Evolutionary conservation across 2,888 invertebrate species (phyloP).

Genomic region (Prosopocoilus inquinatus): DNA sequence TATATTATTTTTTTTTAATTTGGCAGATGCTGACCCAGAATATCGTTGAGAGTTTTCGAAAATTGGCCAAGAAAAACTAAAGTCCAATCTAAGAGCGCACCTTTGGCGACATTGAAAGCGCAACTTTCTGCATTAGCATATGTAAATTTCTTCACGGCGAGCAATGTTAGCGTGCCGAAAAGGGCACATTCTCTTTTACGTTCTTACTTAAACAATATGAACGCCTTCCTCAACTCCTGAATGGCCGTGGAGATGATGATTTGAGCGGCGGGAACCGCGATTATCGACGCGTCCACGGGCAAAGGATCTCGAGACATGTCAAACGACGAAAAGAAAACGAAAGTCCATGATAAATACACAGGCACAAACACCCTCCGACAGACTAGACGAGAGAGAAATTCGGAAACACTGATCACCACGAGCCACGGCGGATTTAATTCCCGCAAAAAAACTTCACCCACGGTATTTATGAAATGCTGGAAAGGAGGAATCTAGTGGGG

Average conservation of each 20-base stretch:
- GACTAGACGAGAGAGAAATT: background rate
- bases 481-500: slow-evolving; percentile 15
- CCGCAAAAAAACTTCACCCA: slow-evolving; percentile 14
- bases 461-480: slow-evolving; percentile 1
- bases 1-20: too few relatives aligned
- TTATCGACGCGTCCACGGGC: slow-evolving; percentile 44
- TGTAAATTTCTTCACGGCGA: too few relatives aligned
- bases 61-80: too few relatives aligned
- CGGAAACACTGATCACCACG: background rate
- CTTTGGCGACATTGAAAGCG: too few relatives aligned
- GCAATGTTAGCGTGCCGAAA: background rate
- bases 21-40: too few relatives aligned
- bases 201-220: slow-evolving; percentile 55
- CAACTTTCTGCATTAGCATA: too few relatives aligned
- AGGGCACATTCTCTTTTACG: background rate
- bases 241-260: slow-evolving; percentile 55
- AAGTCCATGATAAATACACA: background rate
- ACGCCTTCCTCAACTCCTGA: slow-evolving; percentile 51
- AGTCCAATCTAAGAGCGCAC: too few relatives aligned
- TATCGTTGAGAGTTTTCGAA: too few relatives aligned
- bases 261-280: slow-evolving; percentile 52
- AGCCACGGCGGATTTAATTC: background rate
- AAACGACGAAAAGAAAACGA: too few relatives aligned
- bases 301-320: slow-evolving; percentile 34
- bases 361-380: background rate